Evolutionary conservation across 2,888 invertebrate genomes (phyloP).

Genomic region (Xestia c-nigrum): DNA sequence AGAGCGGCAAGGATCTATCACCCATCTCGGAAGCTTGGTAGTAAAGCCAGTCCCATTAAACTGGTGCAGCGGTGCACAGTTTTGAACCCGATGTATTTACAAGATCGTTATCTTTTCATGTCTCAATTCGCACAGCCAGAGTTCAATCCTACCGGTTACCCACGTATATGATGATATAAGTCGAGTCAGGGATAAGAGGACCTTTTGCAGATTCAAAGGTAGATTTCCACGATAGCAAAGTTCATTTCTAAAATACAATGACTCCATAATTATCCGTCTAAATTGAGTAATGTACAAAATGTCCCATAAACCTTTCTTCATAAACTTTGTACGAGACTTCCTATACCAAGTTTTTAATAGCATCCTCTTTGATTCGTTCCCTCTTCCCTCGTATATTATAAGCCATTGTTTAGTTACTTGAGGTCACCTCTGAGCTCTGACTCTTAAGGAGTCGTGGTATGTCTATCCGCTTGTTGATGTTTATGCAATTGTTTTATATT

Average conservation of each 20-base stretch:
- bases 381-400: constrained; percentile 58
- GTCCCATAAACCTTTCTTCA: constrained; percentile 43
- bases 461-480: constrained; percentile 78
- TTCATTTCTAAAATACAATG: constrained; percentile 13
- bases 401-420: constrained; percentile 69
- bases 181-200: not conserved
- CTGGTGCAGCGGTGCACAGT: constrained; percentile 38
- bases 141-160: constrained; percentile 40
- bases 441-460: constrained; percentile 76
- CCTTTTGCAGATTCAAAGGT: constrained; percentile 8
- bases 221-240: not conserved
- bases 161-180: not conserved
- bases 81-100: constrained; percentile 24
- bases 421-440: constrained; percentile 69
- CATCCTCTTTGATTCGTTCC: constrained; percentile 52
- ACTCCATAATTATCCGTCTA: constrained; percentile 36
- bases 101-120: constrained; percentile 47
- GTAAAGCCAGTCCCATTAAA: constrained; percentile 39
- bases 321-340: constrained; percentile 46
- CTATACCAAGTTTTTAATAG: constrained; percentile 58
- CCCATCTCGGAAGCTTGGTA: not conserved
- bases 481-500: constrained; percentile 88
- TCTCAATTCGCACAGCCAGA: constrained; percentile 48
- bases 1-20: constrained; percentile 15
- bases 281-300: constrained; percentile 37